Base-by-base conservation (phyloP, 1,140 invertebrate genomes). In the Piezodorus guildinii region DNA sequence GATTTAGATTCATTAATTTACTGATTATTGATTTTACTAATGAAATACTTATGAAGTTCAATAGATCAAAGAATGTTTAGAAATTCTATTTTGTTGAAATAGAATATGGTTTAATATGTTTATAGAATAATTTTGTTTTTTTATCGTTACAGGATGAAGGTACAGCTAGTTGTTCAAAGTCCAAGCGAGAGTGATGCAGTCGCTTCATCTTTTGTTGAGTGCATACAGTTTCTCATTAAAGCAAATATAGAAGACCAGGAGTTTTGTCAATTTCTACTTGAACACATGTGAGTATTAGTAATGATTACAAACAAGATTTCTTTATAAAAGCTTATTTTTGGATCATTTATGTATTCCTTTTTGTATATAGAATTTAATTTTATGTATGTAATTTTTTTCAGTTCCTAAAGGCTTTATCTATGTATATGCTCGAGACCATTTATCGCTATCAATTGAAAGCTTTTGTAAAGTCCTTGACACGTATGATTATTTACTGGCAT, bases 131-230 rank as follows among this genome's bases (percentile, higher is more conserved):
- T 10, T n/a, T 21, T 49, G n/a, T 21, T 21, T 21, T 21, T 54
- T 25, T 56, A 9, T 56, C 5, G 27, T 60, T 43, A 9, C 23
- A 84, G 83, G 12, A 77, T 86, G 67, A 76, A 72, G 30, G 72
- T 74, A 21, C 77, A 76, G 62, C 76, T 70, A 67, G 76, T 80
- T 6, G 73, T 76, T 65, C 70, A 75, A 3, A 85, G 80, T 69
- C 73, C 73, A 17, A 81, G 78, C 12, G 86, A 90, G 74, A 77
- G 75, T 45, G 72, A 76, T 23, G 79, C 81, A 0, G 76, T 88
- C 23, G 74, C 82, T 1, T 79, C 73, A 65, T 79, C 85, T 10
- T 85, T 82, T 69, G 75, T 83, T 23, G 88, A 90, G 74, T 90
- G 87, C 72, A 68, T 87, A 21, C 79, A 80, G 25, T 89, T 83